Evolutionary conservation across 2,797 vertebrate species (phyloP).

Genomic region (Micrastur ruficollis): DNA sequence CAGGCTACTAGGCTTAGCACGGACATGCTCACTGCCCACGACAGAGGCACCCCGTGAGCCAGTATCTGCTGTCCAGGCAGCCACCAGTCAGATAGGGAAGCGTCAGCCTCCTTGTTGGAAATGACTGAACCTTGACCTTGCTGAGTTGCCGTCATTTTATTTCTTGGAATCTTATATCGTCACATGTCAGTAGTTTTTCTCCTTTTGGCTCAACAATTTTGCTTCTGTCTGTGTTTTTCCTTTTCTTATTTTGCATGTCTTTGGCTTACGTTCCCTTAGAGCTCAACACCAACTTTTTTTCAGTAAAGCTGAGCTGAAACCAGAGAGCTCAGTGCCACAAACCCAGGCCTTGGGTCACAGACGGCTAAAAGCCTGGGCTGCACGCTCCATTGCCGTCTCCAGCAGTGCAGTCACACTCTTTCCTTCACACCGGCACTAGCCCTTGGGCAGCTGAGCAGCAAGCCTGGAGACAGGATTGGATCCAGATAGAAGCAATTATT

Average conservation of each 20-base stretch:
- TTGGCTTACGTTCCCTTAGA: background rate
- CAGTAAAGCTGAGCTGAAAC: background rate
- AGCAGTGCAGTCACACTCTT: background rate
- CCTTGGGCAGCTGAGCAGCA: background rate
- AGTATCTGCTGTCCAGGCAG: background rate
- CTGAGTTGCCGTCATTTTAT: background rate
- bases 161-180: background rate
- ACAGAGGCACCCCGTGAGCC: background rate
- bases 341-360: background rate
- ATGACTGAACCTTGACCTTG: background rate
- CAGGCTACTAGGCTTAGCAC: background rate
- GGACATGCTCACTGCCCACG: background rate
- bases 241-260: background rate
- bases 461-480: background rate
- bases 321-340: background rate
- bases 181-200: constrained; percentile 6
- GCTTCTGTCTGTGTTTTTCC: background rate
- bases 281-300: background rate
- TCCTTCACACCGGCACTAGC: background rate
- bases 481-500: background rate
- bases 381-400: background rate
- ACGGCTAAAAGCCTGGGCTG: background rate
- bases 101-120: background rate
- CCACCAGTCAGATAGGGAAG: background rate
- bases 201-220: background rate